phyloP scores from a whole-genome alignment of 2,888 invertebrate genomes.

The Leptothorax acervorum region DNA sequence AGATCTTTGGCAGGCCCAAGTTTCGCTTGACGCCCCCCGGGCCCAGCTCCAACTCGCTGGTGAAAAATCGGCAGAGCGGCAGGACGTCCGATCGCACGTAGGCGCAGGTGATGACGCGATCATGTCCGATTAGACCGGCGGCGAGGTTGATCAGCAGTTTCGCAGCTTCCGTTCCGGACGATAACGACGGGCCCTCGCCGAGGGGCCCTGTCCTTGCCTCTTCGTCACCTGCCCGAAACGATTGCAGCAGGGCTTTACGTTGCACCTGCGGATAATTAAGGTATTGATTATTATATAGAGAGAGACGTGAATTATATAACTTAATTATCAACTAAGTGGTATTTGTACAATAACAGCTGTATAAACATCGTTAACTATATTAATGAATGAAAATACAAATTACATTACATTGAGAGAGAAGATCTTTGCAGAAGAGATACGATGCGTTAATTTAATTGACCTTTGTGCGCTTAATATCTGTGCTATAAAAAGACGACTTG shows the following conservation, averaged over 20 bases:
- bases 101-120: slow-evolving; percentile 75
- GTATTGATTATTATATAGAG: background rate
- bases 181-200: slow-evolving; percentile 72
- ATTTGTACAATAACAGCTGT: background rate
- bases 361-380: background rate
- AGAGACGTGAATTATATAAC: background rate
- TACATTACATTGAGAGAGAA: background rate
- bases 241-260: slow-evolving; percentile 70
- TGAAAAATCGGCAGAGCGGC: slow-evolving; percentile 79
- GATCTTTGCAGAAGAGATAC: background rate
- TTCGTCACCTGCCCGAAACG: slow-evolving; percentile 75
- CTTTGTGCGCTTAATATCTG: background rate
- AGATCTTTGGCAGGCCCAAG: slow-evolving; percentile 79
- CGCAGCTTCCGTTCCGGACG: slow-evolving; percentile 76
- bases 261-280: slow-evolving; percentile 70
- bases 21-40: slow-evolving; percentile 75
- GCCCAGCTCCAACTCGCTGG: slow-evolving; percentile 79
- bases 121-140: slow-evolving; percentile 74
- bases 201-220: slow-evolving; percentile 60
- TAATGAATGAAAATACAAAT: background rate
- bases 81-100: slow-evolving; percentile 79
- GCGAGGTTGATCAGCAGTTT: slow-evolving; percentile 78
- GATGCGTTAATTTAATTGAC: background rate
- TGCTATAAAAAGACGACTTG: background rate
- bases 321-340: background rate